Percentiles rank a stretch among this genome's conserved stretches.
phyloP scores from a whole-genome alignment of 2,113 vertebrate species.

The Lasiurus cinereus region DNA sequence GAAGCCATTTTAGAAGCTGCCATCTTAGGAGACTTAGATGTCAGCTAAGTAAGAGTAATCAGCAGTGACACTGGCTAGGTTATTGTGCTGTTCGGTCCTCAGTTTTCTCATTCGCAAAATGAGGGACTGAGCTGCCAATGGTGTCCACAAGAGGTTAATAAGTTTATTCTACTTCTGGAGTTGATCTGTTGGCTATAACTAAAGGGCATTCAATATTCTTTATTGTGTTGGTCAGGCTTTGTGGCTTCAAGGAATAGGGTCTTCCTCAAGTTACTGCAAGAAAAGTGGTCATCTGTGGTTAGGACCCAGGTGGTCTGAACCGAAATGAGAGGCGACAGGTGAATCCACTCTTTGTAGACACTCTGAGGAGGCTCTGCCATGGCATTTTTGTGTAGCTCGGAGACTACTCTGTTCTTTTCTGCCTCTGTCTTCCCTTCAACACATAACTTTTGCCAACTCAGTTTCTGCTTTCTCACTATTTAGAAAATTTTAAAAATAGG shows the following conservation, averaged over 20 bases:
- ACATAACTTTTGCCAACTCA: not conserved
- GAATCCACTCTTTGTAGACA: not conserved
- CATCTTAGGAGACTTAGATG: not conserved
- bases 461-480: not conserved
- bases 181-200: not conserved
- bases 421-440: not conserved
- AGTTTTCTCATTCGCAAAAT: constrained; percentile 43
- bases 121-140: not conserved
- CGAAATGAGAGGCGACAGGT: not conserved
- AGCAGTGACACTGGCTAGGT: not conserved
- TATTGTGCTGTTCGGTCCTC: not conserved
- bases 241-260: constrained; percentile 31
- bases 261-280: constrained; percentile 31
- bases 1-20: constrained; percentile 45
- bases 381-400: not conserved
- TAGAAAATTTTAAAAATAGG: not conserved
- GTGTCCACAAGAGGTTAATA: not conserved
- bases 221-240: not conserved
- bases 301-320: not conserved
- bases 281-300: not conserved
- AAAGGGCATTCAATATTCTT: constrained; percentile 25
- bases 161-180: not conserved
- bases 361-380: not conserved
- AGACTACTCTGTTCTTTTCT: not conserved
- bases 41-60: not conserved